phyloP scores from a whole-genome alignment of 2,113 vertebrate genomes.

The Patagioenas fasciata region DNA sequence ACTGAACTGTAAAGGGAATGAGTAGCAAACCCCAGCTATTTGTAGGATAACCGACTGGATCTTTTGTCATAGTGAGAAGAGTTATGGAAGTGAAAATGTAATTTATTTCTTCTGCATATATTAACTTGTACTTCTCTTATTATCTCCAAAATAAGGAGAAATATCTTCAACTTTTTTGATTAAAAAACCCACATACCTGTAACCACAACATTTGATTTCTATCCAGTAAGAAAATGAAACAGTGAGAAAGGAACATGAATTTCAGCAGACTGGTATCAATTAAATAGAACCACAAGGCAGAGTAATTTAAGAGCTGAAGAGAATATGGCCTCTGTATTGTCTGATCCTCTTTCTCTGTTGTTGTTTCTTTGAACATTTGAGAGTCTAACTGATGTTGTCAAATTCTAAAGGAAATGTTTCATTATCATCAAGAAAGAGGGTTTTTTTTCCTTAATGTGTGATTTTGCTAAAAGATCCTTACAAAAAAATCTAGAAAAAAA shows the following conservation, averaged over 20 bases:
- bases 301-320: neutral
- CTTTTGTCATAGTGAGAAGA: neutral
- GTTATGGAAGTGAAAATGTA: neutral
- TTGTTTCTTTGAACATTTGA: neutral
- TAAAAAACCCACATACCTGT: neutral
- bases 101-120: neutral
- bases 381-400: neutral
- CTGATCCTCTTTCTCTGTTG: neutral
- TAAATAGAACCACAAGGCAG: neutral
- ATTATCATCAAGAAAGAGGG: neutral
- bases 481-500: neutral
- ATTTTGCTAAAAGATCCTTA: neutral
- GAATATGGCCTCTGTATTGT: neutral
- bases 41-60: neutral
- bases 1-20: neutral
- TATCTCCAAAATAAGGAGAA: neutral
- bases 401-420: neutral
- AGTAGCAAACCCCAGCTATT: neutral
- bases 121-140: neutral
- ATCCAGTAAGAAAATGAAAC: neutral
- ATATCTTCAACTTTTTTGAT: neutral
- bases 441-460: neutral
- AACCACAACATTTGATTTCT: neutral
- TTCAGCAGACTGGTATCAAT: neutral
- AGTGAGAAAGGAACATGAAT: neutral